A percentile compares a stretch with the other conserved stretches of the same genome.
Evolutionary conservation across 2,888 invertebrate species (phyloP).

Genomic region (Drosophila hawaiiensis): DNA sequence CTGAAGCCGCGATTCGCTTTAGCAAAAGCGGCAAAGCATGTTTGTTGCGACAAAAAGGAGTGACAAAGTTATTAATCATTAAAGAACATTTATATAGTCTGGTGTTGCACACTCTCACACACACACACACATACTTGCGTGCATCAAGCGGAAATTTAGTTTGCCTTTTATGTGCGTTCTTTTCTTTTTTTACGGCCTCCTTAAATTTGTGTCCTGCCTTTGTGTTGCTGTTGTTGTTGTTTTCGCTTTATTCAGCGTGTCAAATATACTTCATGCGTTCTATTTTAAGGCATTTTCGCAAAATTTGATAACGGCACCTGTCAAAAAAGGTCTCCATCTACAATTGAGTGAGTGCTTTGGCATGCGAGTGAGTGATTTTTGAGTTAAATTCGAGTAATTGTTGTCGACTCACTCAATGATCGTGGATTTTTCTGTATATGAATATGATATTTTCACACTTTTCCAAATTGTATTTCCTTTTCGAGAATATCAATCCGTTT

Average conservation of each 20-base stretch:
- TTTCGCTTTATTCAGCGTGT: slow-evolving; percentile 16
- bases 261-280: slow-evolving; percentile 25
- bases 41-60: slow-evolving; percentile 65
- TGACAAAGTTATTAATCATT: slow-evolving; percentile 79
- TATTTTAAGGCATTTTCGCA: slow-evolving; percentile 24
- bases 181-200: slow-evolving; percentile 22
- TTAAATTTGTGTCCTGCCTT: slow-evolving; percentile 36
- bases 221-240: slow-evolving; percentile 26
- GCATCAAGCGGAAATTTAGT: slow-evolving; percentile 53
- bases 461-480: background rate
- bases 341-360: slow-evolving; percentile 6
- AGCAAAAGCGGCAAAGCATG: slow-evolving; percentile 19
- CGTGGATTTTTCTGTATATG: background rate
- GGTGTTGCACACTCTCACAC: slow-evolving; percentile 51
- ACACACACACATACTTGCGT: slow-evolving; percentile 7
- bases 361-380: background rate
- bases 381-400: background rate
- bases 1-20: slow-evolving; percentile 56
- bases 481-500: background rate
- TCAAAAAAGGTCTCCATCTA: slow-evolving; percentile 20
- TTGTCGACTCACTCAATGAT: background rate
- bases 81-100: slow-evolving; percentile 72
- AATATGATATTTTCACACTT: background rate
- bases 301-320: slow-evolving; percentile 44
- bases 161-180: slow-evolving; percentile 23